Conservation (phyloP, 2,113 vertebrate species). For the Paramisgurnus dabryanus region DNA sequence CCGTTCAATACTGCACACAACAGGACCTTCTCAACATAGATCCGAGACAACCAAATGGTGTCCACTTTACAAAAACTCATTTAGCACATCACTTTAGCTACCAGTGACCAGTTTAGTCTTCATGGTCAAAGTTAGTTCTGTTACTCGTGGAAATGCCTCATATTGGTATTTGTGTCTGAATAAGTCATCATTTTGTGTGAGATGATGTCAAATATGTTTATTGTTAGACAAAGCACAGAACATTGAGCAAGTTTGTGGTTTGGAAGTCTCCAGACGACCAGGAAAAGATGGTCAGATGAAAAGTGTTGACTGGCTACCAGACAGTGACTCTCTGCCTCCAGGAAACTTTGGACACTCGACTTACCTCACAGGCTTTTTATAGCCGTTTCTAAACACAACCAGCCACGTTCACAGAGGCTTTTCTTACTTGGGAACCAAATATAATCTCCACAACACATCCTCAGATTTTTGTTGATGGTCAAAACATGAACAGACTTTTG, state of each 20-base stretch:
- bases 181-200: neutral
- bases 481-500: neutral
- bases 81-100: too few species aligned
- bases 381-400: slow-evolving; percentile 63
- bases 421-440: slow-evolving; percentile 60
- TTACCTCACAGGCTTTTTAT: slow-evolving; percentile 74
- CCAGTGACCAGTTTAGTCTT: neutral
- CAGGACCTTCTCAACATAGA: too few species aligned
- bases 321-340: slow-evolving; percentile 57
- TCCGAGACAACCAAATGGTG: too few species aligned
- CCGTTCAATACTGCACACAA: too few species aligned
- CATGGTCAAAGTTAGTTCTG: slow-evolving; percentile 52
- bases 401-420: slow-evolving; percentile 33
- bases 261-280: slow-evolving; percentile 15
- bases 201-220: neutral
- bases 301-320: slow-evolving; percentile 34
- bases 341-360: slow-evolving; percentile 64
- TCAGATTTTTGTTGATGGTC: slow-evolving; percentile 33
- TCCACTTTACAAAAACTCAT: too few species aligned
- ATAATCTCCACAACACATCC: slow-evolving; percentile 58
- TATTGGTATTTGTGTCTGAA: slow-evolving; percentile 15
- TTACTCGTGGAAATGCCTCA: slow-evolving; percentile 32
- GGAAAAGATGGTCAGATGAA: slow-evolving; percentile 41
- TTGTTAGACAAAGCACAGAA: neutral
- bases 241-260: slow-evolving; percentile 4